A percentile compares a stretch with the other conserved stretches of the same genome.
These are phyloP conservation scores for Eospalax fontanierii DNA, from an alignment of 2,797 vertebrate genomes.

Conservation along the genomic window DNA sequence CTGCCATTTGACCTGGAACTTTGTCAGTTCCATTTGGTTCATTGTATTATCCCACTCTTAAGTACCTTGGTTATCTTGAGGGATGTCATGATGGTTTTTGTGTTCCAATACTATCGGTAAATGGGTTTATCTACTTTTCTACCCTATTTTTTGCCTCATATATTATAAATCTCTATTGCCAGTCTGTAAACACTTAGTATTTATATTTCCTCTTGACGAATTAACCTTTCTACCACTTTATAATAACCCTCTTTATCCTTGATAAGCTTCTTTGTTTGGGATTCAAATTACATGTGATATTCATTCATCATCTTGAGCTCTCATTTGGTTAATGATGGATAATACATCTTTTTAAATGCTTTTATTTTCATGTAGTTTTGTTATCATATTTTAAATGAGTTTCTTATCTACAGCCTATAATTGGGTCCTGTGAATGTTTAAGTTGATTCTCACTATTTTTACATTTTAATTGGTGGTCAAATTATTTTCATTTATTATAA, in stretches of 20 bases:
- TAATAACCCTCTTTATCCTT: not conserved
- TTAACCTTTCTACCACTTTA: not conserved
- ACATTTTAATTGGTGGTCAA: not conserved
- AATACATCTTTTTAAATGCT: not conserved
- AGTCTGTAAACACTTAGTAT: not conserved
- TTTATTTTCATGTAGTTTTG: constrained; percentile 13
- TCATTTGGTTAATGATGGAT: constrained; percentile 18
- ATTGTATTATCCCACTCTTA: not conserved
- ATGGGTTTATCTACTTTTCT: not conserved
- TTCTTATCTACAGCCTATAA: not conserved
- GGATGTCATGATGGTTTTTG: not conserved
- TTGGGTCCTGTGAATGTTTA: not conserved
- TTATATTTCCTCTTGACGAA: not conserved
- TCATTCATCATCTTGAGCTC: not conserved
- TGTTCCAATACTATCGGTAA: not conserved
- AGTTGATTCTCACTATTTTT: not conserved
- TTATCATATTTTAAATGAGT: constrained; percentile 5
- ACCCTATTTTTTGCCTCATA: constrained; percentile 47
- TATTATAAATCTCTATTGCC: constrained; percentile 5
- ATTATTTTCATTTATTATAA: constrained; percentile 1
- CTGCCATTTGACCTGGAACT: not conserved
- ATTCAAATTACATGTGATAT: constrained; percentile 27
- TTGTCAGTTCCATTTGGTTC: not conserved
- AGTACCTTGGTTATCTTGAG: not conserved
- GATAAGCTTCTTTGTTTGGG: constrained; percentile 1